Conservation (phyloP, 2,797 vertebrate species). For the Siniperca undulata region DNA sequence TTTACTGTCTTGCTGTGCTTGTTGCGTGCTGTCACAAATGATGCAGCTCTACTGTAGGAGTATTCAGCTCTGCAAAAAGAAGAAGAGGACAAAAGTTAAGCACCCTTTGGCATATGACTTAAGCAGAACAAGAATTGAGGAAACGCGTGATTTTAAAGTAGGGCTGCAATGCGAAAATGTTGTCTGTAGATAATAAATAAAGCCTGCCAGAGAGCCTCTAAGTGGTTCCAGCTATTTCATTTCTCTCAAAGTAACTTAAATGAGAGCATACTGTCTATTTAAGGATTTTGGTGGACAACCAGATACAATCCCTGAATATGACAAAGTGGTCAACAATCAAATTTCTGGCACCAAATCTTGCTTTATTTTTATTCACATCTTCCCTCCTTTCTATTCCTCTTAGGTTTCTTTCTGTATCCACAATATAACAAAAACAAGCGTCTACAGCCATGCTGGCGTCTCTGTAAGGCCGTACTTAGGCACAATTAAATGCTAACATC, state of each 20-base stretch:
- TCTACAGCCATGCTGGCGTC: background rate
- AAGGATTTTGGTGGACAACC: background rate
- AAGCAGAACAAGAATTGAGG: background rate
- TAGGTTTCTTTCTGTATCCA: background rate
- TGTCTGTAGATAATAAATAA: background rate
- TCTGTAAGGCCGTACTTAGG: background rate
- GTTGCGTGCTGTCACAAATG: constrained; percentile 82
- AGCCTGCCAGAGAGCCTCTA: background rate
- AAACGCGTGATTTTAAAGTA: background rate
- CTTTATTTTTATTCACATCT: background rate
- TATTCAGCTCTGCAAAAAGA: constrained; percentile 77
- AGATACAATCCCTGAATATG: background rate
- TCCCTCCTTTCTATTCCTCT: background rate
- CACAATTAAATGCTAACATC: background rate
- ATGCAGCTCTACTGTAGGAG: constrained; percentile 84
- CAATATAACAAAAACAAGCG: background rate
- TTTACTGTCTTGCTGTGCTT: constrained; percentile 74
- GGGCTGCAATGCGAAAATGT: background rate
- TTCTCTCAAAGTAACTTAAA: background rate
- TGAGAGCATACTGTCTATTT: background rate
- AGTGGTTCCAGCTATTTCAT: too few relatives aligned
- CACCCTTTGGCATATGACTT: background rate
- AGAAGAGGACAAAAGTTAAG: background rate
- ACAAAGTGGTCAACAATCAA: background rate
- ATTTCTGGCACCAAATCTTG: background rate